These are phyloP conservation scores for Manacus vitellinus DNA, from an alignment of 2,113 vertebrate species.

Conservation along the genomic window DNA sequence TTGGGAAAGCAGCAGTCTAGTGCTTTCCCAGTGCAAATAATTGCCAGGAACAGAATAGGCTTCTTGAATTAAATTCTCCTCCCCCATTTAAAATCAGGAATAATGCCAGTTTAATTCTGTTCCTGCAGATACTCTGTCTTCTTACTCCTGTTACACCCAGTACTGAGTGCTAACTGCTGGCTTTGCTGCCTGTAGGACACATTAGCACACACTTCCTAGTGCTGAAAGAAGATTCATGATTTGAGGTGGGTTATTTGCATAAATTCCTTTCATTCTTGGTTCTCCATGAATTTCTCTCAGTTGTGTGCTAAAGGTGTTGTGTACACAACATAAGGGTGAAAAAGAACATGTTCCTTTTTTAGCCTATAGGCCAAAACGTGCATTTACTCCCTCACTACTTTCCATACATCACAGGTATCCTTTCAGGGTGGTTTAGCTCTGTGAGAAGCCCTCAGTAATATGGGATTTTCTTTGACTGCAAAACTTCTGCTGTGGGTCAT, in stretches of 20 bases:
- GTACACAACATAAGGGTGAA: neutral
- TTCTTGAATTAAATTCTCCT: neutral
- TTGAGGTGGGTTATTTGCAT: neutral
- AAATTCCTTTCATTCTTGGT: neutral
- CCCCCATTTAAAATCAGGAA: neutral
- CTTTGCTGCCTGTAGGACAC: neutral
- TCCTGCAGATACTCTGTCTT: neutral
- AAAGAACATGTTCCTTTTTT: neutral
- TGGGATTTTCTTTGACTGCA: neutral
- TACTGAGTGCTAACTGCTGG: neutral
- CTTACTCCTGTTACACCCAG: neutral
- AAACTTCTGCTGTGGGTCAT: neutral
- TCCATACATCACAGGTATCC: neutral
- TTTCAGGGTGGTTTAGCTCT: neutral
- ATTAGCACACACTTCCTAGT: neutral
- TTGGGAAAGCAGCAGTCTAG: neutral
- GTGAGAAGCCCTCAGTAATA: neutral
- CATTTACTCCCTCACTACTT: neutral
- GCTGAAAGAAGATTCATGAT: neutral
- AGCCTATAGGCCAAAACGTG: neutral
- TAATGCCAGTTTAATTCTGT: neutral
- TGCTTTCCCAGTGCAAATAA: neutral
- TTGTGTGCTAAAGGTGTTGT: neutral
- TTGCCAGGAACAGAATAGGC: neutral
- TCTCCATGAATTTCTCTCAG: neutral